Percentiles rank a stretch among this genome's conserved stretches.
phyloP scores from a whole-genome alignment of 2,888 invertebrate species.

The Noctuana brunneofusca region DNA sequence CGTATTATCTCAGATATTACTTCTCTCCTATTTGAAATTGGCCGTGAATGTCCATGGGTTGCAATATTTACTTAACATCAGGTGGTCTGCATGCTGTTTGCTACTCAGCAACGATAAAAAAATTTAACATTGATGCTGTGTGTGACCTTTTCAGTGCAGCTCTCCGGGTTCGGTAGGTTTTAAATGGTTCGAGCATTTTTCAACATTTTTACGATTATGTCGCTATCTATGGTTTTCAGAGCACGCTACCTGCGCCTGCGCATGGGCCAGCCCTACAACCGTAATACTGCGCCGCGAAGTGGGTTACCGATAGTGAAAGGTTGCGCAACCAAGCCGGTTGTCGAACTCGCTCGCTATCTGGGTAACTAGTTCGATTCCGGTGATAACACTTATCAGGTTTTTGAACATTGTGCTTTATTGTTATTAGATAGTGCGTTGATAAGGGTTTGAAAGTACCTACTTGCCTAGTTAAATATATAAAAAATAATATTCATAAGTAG shows the following conservation, averaged over 20 bases:
- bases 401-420: slow-evolving; percentile 4
- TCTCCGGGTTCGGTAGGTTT: no score
- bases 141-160: no score
- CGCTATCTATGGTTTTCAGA: background rate
- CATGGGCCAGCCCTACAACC: background rate
- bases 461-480: background rate
- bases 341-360: slow-evolving; percentile 30
- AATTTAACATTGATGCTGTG: no score
- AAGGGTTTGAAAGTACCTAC: background rate
- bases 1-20: no score
- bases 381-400: slow-evolving; percentile 16
- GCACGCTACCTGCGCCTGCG: background rate
- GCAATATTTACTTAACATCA: no score
- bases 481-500: no score
- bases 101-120: no score
- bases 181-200: no score
- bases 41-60: no score
- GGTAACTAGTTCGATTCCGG: slow-evolving; percentile 40
- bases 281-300: background rate
- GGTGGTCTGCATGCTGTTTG: no score
- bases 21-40: no score
- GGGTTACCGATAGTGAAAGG: slow-evolving; percentile 8
- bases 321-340: slow-evolving; percentile 12
- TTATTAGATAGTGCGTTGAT: background rate
- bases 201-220: no score